Evolutionary conservation across 2,113 vertebrate genomes (phyloP).

Genomic region (Ailurus styani): DNA sequence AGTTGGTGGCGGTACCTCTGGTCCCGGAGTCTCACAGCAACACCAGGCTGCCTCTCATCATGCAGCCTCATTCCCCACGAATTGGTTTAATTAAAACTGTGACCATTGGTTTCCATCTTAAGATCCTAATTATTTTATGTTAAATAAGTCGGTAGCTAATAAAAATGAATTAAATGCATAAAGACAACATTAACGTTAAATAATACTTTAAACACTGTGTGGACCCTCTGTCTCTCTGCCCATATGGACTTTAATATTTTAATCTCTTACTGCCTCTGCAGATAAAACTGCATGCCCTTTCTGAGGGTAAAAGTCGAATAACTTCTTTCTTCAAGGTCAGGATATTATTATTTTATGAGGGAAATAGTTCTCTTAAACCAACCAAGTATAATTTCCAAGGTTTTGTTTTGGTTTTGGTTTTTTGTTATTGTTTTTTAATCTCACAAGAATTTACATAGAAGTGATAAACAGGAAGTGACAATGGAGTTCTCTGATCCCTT

Average conservation of each 20-base stretch:
- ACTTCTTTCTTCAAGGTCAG: background rate
- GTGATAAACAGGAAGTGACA: background rate
- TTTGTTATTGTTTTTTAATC: background rate
- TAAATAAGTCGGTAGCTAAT: constrained; percentile 52
- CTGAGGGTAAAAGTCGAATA: background rate
- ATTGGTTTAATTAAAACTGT: constrained; percentile 44
- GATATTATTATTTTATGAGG: background rate
- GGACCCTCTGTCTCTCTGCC: background rate
- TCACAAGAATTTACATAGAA: background rate
- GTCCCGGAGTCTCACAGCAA: background rate
- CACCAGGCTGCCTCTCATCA: constrained; percentile 21
- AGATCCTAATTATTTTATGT: constrained; percentile 61
- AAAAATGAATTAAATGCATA: constrained; percentile 53
- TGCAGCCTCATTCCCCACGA: constrained; percentile 29
- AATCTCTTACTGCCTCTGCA: background rate
- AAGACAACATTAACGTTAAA: constrained; percentile 42
- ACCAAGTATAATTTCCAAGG: background rate
- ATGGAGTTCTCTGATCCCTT: background rate
- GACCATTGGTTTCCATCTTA: constrained; percentile 48
- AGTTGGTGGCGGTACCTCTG: background rate
- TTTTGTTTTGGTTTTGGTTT: background rate
- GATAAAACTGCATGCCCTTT: background rate
- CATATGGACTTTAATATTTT: background rate
- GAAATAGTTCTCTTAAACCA: constrained; percentile 8
- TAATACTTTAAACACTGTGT: constrained; percentile 2